These are phyloP conservation scores for Notarius lentiginosus DNA, from an alignment of 2,113 vertebrate genomes.

Conservation along the genomic window DNA sequence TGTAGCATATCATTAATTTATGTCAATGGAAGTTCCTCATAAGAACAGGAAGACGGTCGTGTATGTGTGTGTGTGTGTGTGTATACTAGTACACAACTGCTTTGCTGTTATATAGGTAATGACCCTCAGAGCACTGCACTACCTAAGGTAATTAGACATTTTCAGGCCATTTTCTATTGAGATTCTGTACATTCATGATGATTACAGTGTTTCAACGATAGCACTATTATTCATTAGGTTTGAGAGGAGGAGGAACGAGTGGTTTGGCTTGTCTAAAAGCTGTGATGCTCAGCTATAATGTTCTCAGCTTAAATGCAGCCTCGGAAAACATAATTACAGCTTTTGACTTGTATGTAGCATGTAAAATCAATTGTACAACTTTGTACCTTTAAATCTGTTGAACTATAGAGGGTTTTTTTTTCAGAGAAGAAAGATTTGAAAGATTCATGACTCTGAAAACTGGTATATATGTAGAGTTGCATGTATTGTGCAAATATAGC, in stretches of 20 bases:
- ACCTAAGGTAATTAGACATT: conserved; percentile 19
- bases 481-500: background rate
- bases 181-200: conserved; percentile 11
- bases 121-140: background rate
- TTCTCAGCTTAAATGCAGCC: background rate
- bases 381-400: background rate
- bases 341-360: background rate
- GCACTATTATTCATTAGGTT: background rate
- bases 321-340: background rate
- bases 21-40: background rate
- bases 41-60: background rate
- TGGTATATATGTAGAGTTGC: background rate
- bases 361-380: background rate
- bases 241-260: background rate
- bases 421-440: background rate
- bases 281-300: background rate
- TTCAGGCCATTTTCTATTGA: conserved; percentile 11
- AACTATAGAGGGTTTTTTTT: background rate
- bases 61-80: conserved; percentile 13
- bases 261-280: background rate
- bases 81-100: background rate
- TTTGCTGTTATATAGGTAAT: conserved; percentile 13
- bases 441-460: background rate
- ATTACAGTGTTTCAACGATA: conserved; percentile 16
- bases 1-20: background rate